These are phyloP conservation scores for Tangachromis dhanisi DNA, from an alignment of 2,113 vertebrate genomes.

Conservation along the genomic window DNA sequence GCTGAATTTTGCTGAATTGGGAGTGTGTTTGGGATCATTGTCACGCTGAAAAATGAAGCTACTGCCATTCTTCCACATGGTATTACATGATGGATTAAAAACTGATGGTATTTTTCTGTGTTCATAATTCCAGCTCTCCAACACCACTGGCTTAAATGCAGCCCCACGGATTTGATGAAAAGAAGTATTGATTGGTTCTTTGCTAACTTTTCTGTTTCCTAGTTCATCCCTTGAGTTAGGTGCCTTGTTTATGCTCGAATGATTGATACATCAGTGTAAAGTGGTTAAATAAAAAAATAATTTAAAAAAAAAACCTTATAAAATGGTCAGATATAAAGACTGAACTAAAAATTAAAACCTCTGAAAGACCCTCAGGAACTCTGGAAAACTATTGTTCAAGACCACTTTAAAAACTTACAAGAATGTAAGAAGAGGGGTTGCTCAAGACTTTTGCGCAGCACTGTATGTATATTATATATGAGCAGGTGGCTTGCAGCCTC, in stretches of 20 bases:
- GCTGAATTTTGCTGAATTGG: background rate
- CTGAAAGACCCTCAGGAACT: background rate
- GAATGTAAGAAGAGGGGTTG: background rate
- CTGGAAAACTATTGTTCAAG: background rate
- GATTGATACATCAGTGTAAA: background rate
- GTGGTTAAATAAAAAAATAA: background rate
- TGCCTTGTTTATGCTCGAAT: background rate
- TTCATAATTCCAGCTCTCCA: background rate
- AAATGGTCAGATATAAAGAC: background rate
- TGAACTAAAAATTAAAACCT: background rate
- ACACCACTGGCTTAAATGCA: background rate
- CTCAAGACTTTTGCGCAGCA: background rate
- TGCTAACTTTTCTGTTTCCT: background rate
- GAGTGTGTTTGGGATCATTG: background rate
- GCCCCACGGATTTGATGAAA: background rate
- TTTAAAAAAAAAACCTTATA: fast-evolving
- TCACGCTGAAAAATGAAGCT: background rate
- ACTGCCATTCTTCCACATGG: background rate
- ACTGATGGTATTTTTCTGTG: background rate
- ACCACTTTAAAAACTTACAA: background rate
- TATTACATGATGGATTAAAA: background rate
- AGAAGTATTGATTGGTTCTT: background rate
- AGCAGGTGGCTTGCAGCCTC: constrained; percentile 41
- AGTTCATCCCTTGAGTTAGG: background rate
- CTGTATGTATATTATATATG: background rate